Evolutionary conservation across 2,113 vertebrate genomes (phyloP), one percentile per base, ranked within the genome.

Genomic region (Gracilinanus agilis): DNA sequence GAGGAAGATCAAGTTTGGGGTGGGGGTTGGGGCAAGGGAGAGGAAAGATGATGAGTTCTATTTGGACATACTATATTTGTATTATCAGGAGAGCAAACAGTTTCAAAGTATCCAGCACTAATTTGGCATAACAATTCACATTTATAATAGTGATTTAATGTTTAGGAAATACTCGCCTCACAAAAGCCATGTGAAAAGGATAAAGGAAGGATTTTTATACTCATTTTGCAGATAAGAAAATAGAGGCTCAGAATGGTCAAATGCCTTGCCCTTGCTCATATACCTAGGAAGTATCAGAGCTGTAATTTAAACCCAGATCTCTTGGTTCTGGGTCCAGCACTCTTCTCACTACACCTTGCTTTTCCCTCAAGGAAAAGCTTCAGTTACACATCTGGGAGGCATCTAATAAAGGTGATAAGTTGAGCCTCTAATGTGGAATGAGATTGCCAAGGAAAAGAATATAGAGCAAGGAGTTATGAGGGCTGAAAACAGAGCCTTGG

Each of bases 221-320:
- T 94, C 24, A 10, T 55, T 94, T 94, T 95, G 83, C 23, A 54
- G 67, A 54, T 90, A 55, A 94, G 25, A 44, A 94, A 95, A 92
- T 94, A 16, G 92, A 93, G 54, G 49, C 83, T 24, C 25, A 93
- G 90, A 27, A 34, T 94, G 54, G 88, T 27, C 58, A 61, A 95
- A 54, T 91, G 90, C 19, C 34, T 93, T 92, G 53, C 40, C 89
- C 44, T 16, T 58, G 27, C 54, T 90, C 40, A 56, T 90, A 88
- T 16, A 93, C 23, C 25, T 93, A 44, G 54, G 91, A 88, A 58
- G 4, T 75, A 49, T 54, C 11, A 54, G 53, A 75, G 91, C 10
- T n/a, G 29, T n/a, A 67, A 9, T 94, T 90, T 83, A 49, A 96
- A 91, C 53, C 90, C 27, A 92, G 23, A 4, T 94, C 44, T 91